These are phyloP conservation scores for Phainopepla nitens DNA, from an alignment of 2,113 vertebrate species.

Conservation along the genomic window DNA sequence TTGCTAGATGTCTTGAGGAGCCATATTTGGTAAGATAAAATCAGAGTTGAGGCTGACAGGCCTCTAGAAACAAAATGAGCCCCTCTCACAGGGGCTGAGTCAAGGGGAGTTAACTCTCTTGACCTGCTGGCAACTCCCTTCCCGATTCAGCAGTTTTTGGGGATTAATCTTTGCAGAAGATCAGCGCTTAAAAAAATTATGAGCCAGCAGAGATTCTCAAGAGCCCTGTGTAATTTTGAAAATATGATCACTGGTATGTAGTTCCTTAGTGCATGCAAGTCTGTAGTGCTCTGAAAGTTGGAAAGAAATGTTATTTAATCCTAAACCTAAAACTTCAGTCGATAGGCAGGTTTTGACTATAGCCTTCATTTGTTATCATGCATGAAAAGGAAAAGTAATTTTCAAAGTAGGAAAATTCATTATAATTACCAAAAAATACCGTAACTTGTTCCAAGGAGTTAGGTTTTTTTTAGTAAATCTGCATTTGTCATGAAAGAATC, in stretches of 20 bases:
- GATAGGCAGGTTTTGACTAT: background rate
- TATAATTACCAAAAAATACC: background rate
- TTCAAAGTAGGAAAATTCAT: background rate
- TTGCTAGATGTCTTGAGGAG: background rate
- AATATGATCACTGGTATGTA: background rate
- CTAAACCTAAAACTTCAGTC: background rate
- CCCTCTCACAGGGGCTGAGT: background rate
- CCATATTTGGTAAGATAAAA: background rate
- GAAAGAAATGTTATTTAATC: background rate
- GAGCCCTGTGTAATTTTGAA: background rate
- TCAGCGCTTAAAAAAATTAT: background rate
- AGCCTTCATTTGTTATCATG: background rate
- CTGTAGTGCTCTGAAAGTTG: background rate
- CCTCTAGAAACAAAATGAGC: background rate
- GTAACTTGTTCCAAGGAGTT: background rate
- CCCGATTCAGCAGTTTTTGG: background rate
- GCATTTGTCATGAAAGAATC: background rate
- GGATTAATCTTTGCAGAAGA: background rate
- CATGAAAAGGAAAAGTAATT: background rate
- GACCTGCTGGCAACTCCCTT: background rate
- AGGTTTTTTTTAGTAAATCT: background rate
- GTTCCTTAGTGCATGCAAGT: background rate
- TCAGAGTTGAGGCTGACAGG: background rate
- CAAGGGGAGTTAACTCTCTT: background rate
- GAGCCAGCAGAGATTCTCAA: background rate